Evolutionary conservation across 2,888 invertebrate species (phyloP), one percentile per base, ranked within the genome.

Genomic region (Cantharis rustica): DNA sequence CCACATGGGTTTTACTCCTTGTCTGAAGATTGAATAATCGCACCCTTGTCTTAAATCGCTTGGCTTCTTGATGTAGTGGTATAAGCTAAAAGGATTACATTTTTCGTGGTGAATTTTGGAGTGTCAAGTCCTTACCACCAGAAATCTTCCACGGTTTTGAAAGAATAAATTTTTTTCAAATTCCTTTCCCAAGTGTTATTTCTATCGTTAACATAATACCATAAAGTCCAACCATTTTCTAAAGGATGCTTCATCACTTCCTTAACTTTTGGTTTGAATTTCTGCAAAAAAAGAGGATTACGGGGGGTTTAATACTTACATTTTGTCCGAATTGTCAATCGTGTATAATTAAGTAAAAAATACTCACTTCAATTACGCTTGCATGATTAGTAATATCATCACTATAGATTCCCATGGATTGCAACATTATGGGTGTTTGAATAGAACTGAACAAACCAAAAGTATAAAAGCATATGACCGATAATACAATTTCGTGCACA

Each of bases 131-230:
- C 3, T 89, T 89, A 97, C 96, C 97, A 97, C 99, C 99, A 99
- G 88, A 99, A 99, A 89, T 99, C 98, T 91, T 99, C 99, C 27
- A 98, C 98, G n/a, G 98, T 97, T 86, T 95, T 94, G 88, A 99
- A 98, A 81, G 95, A 95, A 74, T 97, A 96, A 73, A 99, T 95
- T 89, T 97, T 95, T 86, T 96, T 95, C 86, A 97, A 94, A 89
- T 97, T 97, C 83, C 97, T 96, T 87, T 96, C 95, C 99, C 99
- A 99, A 75, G 93, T 90, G 88, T 95, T 95, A 85, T 92, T 94
- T 86, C 95, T 94, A 88, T 98, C 98, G 85, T 95, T 95, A 87
- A 99, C 98, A 87, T 95, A 97, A 89, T 97, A 99, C 99, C 99
- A 99, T 79, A 99, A 91, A 10, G 98, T 97, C 99, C 99, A 99